Percentiles rank a stretch among this genome's conserved stretches.
Evolutionary conservation across 1,140 invertebrate species (phyloP).

Genomic region (Oncopeltus fasciatus): DNA sequence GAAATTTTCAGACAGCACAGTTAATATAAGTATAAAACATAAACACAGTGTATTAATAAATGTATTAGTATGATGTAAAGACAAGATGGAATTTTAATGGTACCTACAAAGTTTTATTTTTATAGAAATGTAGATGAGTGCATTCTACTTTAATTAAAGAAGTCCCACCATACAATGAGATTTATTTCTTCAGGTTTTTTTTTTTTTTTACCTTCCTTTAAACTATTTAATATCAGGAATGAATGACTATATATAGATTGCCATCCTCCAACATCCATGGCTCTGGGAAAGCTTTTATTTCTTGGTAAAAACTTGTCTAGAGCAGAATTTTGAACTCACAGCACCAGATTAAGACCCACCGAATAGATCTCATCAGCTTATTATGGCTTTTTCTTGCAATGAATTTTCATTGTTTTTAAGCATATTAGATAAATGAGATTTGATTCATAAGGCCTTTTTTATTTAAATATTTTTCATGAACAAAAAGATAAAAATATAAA

Average conservation of each 20-base stretch:
- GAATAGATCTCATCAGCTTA: too few relatives aligned
- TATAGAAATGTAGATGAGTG: neutral
- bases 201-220: too few relatives aligned
- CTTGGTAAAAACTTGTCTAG: too few relatives aligned
- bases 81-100: neutral
- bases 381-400: too few relatives aligned
- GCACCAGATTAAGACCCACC: too few relatives aligned
- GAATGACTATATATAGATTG: too few relatives aligned
- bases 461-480: neutral
- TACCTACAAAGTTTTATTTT: neutral
- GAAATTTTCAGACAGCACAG: slow-evolving; percentile 19
- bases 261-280: too few relatives aligned
- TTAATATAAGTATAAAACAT: neutral
- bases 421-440: too few relatives aligned
- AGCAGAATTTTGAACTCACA: too few relatives aligned
- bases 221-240: too few relatives aligned
- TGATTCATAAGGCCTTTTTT: neutral
- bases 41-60: neutral
- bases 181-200: neutral
- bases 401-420: too few relatives aligned
- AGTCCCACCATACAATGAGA: neutral
- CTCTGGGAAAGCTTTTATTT: too few relatives aligned
- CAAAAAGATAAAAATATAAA: neutral
- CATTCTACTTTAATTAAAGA: neutral
- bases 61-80: neutral